These are phyloP conservation scores for Knipowitschia caucasica DNA, from an alignment of 2,797 vertebrate species.

Conservation along the genomic window DNA sequence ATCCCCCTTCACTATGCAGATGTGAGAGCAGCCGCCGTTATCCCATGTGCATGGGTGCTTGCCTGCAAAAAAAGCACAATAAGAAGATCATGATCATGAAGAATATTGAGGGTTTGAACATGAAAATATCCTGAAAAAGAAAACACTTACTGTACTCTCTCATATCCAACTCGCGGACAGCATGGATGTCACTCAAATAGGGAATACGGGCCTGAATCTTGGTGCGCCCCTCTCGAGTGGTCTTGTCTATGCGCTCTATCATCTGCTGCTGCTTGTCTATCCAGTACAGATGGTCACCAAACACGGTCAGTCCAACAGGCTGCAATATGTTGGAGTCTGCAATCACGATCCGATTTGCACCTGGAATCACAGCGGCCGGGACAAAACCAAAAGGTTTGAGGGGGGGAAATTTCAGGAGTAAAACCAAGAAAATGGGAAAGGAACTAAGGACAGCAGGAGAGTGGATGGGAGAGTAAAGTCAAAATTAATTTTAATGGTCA, in stretches of 20 bases:
- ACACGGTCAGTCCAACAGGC: conserved; percentile 92
- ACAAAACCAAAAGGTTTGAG: conserved; percentile 31
- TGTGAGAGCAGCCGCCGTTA: conserved; percentile 96
- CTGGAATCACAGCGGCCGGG: conserved; percentile 57
- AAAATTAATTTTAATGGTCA: neutral
- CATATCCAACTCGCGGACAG: conserved; percentile 88
- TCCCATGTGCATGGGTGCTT: conserved; percentile 94
- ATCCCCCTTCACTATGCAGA: conserved; percentile 95
- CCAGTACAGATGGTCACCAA: conserved; percentile 94
- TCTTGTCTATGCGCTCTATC: conserved; percentile 97
- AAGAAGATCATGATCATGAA: too few relatives aligned
- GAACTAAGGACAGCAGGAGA: conserved; percentile 30
- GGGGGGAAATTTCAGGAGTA: conserved; percentile 44
- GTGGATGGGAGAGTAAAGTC: conserved; percentile 13
- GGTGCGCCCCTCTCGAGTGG: conserved; percentile 87
- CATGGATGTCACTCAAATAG: conserved; percentile 94
- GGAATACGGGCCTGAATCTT: conserved; percentile 96
- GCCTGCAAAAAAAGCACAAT: too few relatives aligned
- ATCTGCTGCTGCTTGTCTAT: conserved; percentile 98
- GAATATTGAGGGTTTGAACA: too few relatives aligned
- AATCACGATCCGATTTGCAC: conserved; percentile 91
- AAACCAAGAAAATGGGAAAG: conserved; percentile 44
- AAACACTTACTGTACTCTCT: conserved; percentile 87
- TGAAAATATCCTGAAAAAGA: neutral
- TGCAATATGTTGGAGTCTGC: conserved; percentile 97